Conservation (phyloP, 2,888 invertebrate genomes). For the Syritta pipiens region DNA sequence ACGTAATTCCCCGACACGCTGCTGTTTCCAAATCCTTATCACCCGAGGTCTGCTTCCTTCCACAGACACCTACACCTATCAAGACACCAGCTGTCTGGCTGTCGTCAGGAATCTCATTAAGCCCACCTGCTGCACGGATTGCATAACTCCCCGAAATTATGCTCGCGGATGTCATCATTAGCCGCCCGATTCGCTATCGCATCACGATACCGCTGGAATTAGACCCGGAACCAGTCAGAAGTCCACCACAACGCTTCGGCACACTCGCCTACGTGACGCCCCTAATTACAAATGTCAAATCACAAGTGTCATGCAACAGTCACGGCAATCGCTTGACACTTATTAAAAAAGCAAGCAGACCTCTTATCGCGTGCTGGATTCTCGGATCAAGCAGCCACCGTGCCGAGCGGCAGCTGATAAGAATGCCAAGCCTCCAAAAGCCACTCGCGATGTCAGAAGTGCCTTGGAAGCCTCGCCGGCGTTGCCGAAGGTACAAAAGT, state of each 20-base stretch:
- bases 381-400: too few relatives aligned
- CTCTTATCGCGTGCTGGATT: conserved; percentile 13
- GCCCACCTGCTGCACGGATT: too few relatives aligned
- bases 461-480: background rate
- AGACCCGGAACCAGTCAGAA: conserved; percentile 20
- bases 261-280: too few relatives aligned
- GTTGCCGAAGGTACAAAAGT: conserved; percentile 9
- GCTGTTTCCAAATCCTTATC: too few relatives aligned
- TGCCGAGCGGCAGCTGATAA: too few relatives aligned
- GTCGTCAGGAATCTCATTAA: too few relatives aligned
- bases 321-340: conserved; percentile 18
- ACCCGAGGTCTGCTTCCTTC: too few relatives aligned
- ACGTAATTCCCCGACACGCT: too few relatives aligned
- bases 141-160: background rate
- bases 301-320: background rate
- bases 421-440: conserved; percentile 43
- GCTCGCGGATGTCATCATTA: background rate
- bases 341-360: conserved; percentile 1
- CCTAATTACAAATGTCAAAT: conserved; percentile 24
- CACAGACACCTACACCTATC: too few relatives aligned
- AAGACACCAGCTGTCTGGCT: too few relatives aligned
- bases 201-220: conserved; percentile 5
- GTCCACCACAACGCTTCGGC: too few relatives aligned
- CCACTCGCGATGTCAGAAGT: background rate
- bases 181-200: background rate